Base-by-base conservation (phyloP, 2,888 invertebrate species). In the Thecophora atra region DNA sequence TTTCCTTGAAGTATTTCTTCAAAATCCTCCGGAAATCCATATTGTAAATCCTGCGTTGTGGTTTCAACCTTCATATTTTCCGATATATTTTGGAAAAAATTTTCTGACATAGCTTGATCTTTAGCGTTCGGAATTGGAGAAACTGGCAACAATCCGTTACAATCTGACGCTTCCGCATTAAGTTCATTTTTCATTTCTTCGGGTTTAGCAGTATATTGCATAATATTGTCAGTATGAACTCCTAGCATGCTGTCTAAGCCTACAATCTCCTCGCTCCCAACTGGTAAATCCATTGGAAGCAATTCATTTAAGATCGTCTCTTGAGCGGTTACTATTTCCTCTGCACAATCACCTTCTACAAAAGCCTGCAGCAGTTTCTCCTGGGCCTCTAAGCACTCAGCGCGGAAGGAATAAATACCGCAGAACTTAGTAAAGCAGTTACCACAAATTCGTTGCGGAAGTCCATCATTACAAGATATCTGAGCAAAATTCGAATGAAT, bases 401-500 rank as follows among this genome's bases (percentile, higher is more conserved):
- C 70, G 2, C 76, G 75, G 71, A 77, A 78, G 7, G 75, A 68
- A 7, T 76, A 70, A 28, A 78, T 76, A 54, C 76, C 76, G 62
- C 78, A 77, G 47, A 78, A 78, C 71, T 76, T 78, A 8, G 76
- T 70, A 74, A 78, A 78, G 30, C 78, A 78, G 70, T 78, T 74
- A 11, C 76, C 76, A 65, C 78, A 78, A 30, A 78, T 78, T 13
- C 72, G 70, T 21, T 78, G 78, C 1, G 78, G 78, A 21, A 78
- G 26, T 0, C 78, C 77, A 71, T 78, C 78, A 54, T 77, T 70
- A 37, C 73, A 67, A 7, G 68, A 56, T 52, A 78, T 78, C 74
- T 76, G 64, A 47, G 19, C 15, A 28, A 42, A 66, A 77, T 95
- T 94, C 77, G 93, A 90, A 76, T 88, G 88, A 76, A 88, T 82